These are phyloP conservation scores for Masticophis lateralis DNA, from an alignment of 2,797 vertebrate genomes.

Conservation along the genomic window DNA sequence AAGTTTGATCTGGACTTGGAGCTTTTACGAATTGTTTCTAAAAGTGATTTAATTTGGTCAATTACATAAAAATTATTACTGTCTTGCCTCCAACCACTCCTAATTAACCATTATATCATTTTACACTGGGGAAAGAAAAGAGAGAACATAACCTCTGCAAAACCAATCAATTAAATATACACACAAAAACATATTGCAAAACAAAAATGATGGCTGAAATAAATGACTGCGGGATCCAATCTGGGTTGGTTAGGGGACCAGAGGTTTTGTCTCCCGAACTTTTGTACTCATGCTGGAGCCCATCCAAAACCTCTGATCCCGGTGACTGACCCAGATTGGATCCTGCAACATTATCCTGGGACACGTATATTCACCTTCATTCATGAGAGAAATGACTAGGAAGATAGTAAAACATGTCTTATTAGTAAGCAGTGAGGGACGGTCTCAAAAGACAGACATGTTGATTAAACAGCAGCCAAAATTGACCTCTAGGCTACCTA, in stretches of 20 bases:
- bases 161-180: not conserved
- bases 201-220: not conserved
- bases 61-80: not conserved
- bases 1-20: not conserved
- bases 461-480: not conserved
- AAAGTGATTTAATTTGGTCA: not conserved
- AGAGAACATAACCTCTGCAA: not conserved
- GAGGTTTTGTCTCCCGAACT: not conserved
- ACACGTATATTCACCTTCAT: not conserved
- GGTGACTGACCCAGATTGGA: not conserved
- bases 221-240: not conserved
- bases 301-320: not conserved
- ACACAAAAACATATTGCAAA: not conserved
- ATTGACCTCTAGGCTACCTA: not conserved
- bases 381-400: not conserved
- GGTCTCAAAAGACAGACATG: not conserved
- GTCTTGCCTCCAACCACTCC: not conserved
- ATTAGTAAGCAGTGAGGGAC: not conserved
- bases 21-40: not conserved
- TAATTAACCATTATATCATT: not conserved
- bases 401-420: not conserved
- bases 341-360: not conserved
- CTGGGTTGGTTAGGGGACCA: not conserved
- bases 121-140: not conserved
- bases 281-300: not conserved